Conservation (phyloP, 2,888 invertebrate genomes). For the Gonocerus acuteangulatus region DNA sequence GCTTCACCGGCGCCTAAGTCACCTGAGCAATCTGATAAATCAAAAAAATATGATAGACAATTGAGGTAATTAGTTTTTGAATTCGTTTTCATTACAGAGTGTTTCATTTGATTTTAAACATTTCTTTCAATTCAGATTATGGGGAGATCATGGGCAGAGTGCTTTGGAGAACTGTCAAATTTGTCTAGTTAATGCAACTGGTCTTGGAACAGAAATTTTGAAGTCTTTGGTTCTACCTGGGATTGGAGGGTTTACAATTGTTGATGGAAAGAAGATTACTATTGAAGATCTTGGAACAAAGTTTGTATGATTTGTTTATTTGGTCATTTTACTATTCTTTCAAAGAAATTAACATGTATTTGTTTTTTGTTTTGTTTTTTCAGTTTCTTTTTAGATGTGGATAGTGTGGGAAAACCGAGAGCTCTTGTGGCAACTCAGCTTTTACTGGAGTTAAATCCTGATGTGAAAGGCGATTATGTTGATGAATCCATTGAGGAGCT, state of each 20-base stretch:
- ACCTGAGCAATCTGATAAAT: constrained; percentile 66
- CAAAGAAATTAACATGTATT: neutral
- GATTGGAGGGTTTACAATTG: constrained; percentile 82
- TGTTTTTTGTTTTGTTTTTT: constrained; percentile 32
- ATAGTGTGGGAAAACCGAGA: constrained; percentile 72
- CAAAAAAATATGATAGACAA: constrained; percentile 73
- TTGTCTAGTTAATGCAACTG: constrained; percentile 88
- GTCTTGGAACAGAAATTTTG: constrained; percentile 86
- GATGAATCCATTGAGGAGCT: constrained; percentile 82
- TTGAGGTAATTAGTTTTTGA: constrained; percentile 48
- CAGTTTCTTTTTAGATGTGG: constrained; percentile 82
- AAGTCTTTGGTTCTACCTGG: constrained; percentile 94
- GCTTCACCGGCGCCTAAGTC: constrained; percentile 63
- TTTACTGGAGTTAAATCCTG: constrained; percentile 81
- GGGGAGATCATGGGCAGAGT: constrained; percentile 97
- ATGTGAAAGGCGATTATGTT: constrained; percentile 86
- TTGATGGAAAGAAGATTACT: constrained; percentile 78
- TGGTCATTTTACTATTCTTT: neutral
- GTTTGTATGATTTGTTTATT: constrained; percentile 47
- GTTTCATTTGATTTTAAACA: neutral
- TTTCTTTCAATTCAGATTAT: constrained; percentile 55
- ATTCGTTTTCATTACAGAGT: neutral
- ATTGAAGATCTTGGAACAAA: constrained; percentile 92
- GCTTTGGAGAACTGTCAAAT: constrained; percentile 81
- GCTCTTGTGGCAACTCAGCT: constrained; percentile 76